Evolutionary conservation across 2,797 vertebrate genomes (phyloP).

Genomic region (Diceros bicornis): DNA sequence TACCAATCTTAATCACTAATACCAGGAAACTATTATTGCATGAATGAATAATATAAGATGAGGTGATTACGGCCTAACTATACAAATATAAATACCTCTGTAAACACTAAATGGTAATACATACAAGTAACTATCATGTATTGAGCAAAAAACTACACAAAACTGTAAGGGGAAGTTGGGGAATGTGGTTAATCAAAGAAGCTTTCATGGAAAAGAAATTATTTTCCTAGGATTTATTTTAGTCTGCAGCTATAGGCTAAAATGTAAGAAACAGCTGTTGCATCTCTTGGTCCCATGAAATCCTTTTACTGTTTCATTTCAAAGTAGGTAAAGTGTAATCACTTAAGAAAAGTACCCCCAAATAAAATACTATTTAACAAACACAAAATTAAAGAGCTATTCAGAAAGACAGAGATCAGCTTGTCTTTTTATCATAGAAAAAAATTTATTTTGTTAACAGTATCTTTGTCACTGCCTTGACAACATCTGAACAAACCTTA

Average conservation of each 20-base stretch:
- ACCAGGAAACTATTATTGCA: neutral
- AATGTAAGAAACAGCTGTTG: neutral
- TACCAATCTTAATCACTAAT: neutral
- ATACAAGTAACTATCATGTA: neutral
- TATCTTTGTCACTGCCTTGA: neutral
- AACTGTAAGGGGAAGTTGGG: neutral
- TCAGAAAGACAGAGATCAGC: neutral
- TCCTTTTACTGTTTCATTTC: conserved; percentile 56
- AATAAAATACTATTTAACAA: neutral
- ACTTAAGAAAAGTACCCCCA: neutral
- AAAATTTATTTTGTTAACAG: conserved; percentile 59
- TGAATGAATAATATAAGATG: neutral
- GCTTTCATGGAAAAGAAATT: neutral
- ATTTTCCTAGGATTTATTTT: neutral
- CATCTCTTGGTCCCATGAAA: neutral
- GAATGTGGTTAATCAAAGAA: neutral
- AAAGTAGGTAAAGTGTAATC: neutral
- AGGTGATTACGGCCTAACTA: neutral
- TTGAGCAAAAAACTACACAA: neutral
- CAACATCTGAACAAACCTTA: conserved; percentile 49
- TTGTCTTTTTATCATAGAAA: conserved; percentile 47
- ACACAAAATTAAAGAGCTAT: conserved; percentile 8
- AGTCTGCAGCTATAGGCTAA: neutral
- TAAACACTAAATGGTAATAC: neutral
- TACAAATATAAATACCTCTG: neutral